phyloP scores from a whole-genome alignment of 2,888 invertebrate species.

The Argyra leucocephala region DNA sequence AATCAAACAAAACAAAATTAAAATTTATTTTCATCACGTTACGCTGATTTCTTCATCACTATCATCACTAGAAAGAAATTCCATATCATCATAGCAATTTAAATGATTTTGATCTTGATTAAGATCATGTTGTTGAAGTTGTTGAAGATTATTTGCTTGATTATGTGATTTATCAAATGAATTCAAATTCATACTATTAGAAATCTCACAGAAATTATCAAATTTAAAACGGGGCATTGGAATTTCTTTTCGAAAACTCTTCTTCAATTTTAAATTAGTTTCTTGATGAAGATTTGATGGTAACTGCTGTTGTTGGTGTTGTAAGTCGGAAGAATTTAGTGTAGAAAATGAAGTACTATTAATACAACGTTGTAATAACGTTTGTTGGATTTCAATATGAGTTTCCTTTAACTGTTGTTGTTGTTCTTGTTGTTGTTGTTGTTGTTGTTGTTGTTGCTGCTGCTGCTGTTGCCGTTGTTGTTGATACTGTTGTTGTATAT shows the following conservation, averaged over 20 bases:
- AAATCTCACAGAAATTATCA: slow-evolving; percentile 26
- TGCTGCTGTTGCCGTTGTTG: slow-evolving; percentile 13
- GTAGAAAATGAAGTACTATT: neutral
- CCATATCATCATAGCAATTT: slow-evolving; percentile 42
- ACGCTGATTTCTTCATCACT: slow-evolving; percentile 79
- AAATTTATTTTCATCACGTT: slow-evolving; percentile 57
- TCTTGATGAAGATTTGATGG: neutral
- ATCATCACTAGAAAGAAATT: slow-evolving; percentile 51
- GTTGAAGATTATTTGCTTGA: slow-evolving; percentile 14
- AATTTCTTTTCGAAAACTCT: neutral
- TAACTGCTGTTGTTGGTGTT: slow-evolving; percentile 6
- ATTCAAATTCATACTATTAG: slow-evolving; percentile 22
- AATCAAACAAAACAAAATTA: too few relatives aligned
- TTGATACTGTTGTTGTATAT: slow-evolving; percentile 14
- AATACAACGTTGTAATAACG: slow-evolving; percentile 8
- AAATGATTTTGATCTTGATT: slow-evolving; percentile 27
- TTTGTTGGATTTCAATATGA: slow-evolving; percentile 17
- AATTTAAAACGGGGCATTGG: slow-evolving; percentile 17
- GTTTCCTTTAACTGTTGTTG: slow-evolving; percentile 11
- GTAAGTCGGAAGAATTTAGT: neutral
- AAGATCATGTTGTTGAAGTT: too few relatives aligned
- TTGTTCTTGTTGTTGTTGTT: slow-evolving; percentile 8
- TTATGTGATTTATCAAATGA: slow-evolving; percentile 23
- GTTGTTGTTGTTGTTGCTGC: neutral
- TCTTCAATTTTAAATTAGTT: neutral